phyloP scores from a whole-genome alignment of 2,113 vertebrate species.

The Mormyrus iriodes region DNA sequence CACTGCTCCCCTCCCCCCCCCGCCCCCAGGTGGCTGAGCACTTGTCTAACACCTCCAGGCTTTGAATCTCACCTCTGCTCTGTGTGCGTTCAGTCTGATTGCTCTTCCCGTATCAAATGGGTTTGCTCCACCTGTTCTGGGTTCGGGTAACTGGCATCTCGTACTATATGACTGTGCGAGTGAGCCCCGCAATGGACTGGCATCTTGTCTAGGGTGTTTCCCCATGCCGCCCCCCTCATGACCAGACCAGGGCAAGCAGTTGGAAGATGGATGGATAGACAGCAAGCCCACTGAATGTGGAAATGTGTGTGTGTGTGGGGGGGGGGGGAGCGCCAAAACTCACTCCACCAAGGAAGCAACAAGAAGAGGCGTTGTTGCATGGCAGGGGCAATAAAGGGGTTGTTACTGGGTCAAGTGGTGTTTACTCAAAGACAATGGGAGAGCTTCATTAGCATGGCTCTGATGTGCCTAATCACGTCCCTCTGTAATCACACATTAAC shows the following conservation, averaged over 20 bases:
- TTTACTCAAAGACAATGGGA: constrained; percentile 34
- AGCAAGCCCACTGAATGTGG: not conserved
- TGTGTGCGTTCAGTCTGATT: not conserved
- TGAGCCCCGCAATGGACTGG: not conserved
- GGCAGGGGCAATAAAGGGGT: constrained; percentile 32
- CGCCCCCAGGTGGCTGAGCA: not conserved
- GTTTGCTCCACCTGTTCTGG: not conserved
- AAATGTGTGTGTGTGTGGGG: not conserved
- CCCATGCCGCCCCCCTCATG: not conserved
- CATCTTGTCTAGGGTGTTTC: not conserved
- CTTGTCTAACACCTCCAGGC: not conserved
- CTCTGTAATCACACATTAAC: constrained; percentile 21
- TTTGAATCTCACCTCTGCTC: not conserved
- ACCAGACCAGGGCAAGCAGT: not conserved
- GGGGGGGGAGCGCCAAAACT: constrained; percentile 23
- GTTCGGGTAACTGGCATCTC: not conserved
- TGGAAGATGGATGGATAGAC: not conserved
- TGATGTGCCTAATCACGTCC: constrained; percentile 27
- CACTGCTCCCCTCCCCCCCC: not conserved
- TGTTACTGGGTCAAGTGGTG: constrained; percentile 39
- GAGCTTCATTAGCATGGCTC: constrained; percentile 32
- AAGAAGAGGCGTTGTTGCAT: constrained; percentile 17
- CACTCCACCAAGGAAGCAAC: constrained; percentile 23
- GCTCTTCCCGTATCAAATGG: not conserved
- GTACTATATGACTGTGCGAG: not conserved